Evolutionary conservation across 2,797 vertebrate genomes (phyloP).

Genomic region (Cyclopterus lumpus): DNA sequence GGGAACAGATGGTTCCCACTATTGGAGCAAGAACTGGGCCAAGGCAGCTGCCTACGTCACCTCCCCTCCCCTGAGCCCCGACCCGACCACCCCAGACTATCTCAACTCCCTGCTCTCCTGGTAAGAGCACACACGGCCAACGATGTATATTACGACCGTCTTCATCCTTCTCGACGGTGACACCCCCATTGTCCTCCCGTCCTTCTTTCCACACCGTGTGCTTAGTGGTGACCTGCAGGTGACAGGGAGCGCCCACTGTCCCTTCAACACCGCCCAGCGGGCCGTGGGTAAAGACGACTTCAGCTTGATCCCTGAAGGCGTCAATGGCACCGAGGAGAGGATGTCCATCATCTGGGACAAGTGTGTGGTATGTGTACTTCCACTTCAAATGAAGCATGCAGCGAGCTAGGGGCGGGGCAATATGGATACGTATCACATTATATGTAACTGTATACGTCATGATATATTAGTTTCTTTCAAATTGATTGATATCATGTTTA

Average conservation of each 20-base stretch:
- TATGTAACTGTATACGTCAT: not conserved
- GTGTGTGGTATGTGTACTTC: constrained; percentile 88
- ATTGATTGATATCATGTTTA: not conserved
- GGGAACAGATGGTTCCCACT: constrained; percentile 97
- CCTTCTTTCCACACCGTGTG: not conserved
- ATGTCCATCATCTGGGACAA: constrained; percentile 99
- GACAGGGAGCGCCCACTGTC: constrained; percentile 96
- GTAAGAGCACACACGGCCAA: constrained; percentile 69
- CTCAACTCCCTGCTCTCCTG: constrained; percentile 97
- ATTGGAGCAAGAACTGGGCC: constrained; percentile 99
- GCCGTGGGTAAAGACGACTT: constrained; percentile 99
- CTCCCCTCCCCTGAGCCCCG: constrained; percentile 96
- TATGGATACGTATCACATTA: not conserved
- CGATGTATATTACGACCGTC: no score
- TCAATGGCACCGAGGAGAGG: constrained; percentile 96
- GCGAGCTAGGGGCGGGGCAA: not conserved
- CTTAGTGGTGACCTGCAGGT: constrained; percentile 95
- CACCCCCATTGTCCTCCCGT: not conserved
- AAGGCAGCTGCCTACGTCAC: constrained; percentile 97
- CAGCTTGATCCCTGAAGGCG: constrained; percentile 95
- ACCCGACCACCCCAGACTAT: constrained; percentile 97
- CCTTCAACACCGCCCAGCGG: constrained; percentile 97
- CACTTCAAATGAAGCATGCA: not conserved
- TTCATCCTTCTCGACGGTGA: not conserved
- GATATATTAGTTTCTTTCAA: not conserved